Evolutionary conservation across 1,140 invertebrate species (phyloP).

Genomic region (Drosophila suzukii): DNA sequence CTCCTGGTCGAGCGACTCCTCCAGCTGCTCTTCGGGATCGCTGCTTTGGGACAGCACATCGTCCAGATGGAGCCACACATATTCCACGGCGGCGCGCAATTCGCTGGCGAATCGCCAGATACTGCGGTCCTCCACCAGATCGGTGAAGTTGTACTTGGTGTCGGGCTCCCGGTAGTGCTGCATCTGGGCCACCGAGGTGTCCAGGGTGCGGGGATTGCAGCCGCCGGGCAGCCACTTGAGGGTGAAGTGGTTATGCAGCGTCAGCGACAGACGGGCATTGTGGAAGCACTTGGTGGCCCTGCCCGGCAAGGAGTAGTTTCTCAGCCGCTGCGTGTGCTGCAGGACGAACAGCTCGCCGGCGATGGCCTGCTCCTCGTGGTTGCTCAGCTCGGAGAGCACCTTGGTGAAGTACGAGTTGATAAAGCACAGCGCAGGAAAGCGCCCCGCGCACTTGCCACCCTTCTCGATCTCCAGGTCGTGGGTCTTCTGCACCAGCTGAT

Average conservation of each 20-base stretch:
- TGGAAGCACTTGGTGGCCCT: conserved; percentile 73
- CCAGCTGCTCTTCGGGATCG: conserved; percentile 41
- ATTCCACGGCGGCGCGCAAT: conserved; percentile 41
- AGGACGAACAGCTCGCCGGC: conserved; percentile 62
- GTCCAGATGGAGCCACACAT: conserved; percentile 59
- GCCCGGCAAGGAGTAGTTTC: conserved; percentile 43
- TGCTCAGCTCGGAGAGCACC: conserved; percentile 29
- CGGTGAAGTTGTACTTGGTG: conserved; percentile 18
- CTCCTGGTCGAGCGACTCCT: conserved; percentile 35
- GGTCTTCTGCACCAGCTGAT: conserved; percentile 43
- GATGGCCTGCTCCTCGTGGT: conserved; percentile 59
- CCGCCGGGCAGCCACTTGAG: conserved; percentile 43
- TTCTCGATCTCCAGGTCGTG: background rate
- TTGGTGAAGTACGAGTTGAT: conserved; percentile 66
- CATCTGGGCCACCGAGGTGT: conserved; percentile 47
- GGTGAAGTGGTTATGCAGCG: conserved; percentile 71
- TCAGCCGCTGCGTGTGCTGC: conserved; percentile 61
- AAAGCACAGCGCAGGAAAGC: conserved; percentile 50
- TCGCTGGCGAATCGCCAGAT: conserved; percentile 55
- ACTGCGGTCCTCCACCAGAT: conserved; percentile 58
- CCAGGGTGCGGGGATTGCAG: conserved; percentile 33
- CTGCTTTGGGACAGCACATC: conserved; percentile 32
- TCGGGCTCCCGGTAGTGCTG: conserved; percentile 73
- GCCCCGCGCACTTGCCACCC: conserved; percentile 17
- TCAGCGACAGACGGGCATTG: conserved; percentile 51